Base-by-base conservation (phyloP, 1,140 invertebrate genomes). In the Neodiprion lecontei region DNA sequence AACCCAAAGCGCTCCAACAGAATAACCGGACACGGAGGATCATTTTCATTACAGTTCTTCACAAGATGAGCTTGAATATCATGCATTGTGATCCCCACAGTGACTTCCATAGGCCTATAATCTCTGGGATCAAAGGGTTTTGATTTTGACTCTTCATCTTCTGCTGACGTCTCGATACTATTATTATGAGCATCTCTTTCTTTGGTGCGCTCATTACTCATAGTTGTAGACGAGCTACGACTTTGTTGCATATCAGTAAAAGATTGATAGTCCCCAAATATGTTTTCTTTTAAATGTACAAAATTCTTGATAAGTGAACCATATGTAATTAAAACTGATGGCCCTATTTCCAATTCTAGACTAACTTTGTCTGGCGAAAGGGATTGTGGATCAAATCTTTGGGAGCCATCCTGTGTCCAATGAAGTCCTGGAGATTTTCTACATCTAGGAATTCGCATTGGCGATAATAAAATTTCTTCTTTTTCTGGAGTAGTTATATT, bases 61-160 rank as follows among this genome's bases (percentile, higher is more conserved):
- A 97, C 91, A 65, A 97, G 86, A 90, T 99, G 97, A 1, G 94
- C 97, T 84, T 98, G 96, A 74, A 99, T 95, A 81, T 99, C 97
- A 80, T 99, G 97, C 82, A 99, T 93, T 21, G 96, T 97, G n/a
- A 98, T 93, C 1, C 96, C 96, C 2, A 99, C 95, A 21, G 93
- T 95, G 1, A 99, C 97, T 81, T 97, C 93, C 53, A 99, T 88
- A 1, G 97, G 96, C 49, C 97, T 89, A 87, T 97, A 98, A 11
- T 93, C 89, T 70, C 97, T 89, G 10, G 95, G 93, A 90, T 99
- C 98, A 79, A 97, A 95, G 3, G 92, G 87, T 71, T 90, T 91
- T 0, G 85, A 81, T 73, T 89, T 89, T 47, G 86, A 85, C 78
- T 91, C 89, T 17, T 89, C 89, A 77, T 90, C 89, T 23, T 89